These are phyloP conservation scores for Megaleporinus macrocephalus DNA, from an alignment of 2,113 vertebrate species.

Conservation along the genomic window DNA sequence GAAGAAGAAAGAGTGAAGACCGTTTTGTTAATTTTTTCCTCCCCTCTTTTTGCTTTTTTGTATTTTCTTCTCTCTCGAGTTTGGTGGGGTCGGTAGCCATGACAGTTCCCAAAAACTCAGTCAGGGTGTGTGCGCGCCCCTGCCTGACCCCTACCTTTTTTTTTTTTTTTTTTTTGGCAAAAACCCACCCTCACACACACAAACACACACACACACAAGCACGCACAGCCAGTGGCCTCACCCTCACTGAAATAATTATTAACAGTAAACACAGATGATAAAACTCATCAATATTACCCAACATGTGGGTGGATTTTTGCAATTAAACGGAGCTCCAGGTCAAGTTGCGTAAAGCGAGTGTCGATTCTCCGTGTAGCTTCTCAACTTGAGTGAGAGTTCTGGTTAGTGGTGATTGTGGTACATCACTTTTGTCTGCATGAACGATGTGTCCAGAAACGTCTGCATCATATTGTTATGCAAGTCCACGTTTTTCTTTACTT, in stretches of 20 bases:
- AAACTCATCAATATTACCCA: slow-evolving; percentile 92
- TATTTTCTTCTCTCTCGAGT: slow-evolving; percentile 60
- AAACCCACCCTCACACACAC: slow-evolving; percentile 24
- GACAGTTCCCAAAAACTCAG: slow-evolving; percentile 41
- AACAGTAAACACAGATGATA: slow-evolving; percentile 90
- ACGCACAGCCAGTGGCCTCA: slow-evolving; percentile 67
- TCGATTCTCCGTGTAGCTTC: slow-evolving; percentile 60
- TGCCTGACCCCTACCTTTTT: slow-evolving; percentile 14
- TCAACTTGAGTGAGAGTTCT: slow-evolving; percentile 71
- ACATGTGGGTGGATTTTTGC: slow-evolving; percentile 70
- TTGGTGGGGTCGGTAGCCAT: slow-evolving; percentile 55
- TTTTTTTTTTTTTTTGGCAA: slow-evolving; percentile 34
- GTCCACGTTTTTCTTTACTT: slow-evolving; percentile 61
- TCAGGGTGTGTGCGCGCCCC: slow-evolving; percentile 38
- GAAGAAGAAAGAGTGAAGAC: slow-evolving; percentile 78
- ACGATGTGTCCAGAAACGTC: slow-evolving; percentile 63
- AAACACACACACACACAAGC: slow-evolving; percentile 47
- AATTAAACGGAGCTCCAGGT: slow-evolving; percentile 67
- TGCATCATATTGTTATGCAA: slow-evolving; percentile 50
- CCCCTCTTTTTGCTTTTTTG: slow-evolving; percentile 51
- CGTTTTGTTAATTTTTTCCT: slow-evolving; percentile 62
- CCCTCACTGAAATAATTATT: slow-evolving; percentile 72
- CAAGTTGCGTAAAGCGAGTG: slow-evolving; percentile 66
- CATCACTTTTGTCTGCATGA: slow-evolving; percentile 63
- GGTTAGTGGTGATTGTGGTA: slow-evolving; percentile 69